Conservation (phyloP, 2,797 vertebrate genomes). For the Schizopygopsis malacanthus region DNA sequence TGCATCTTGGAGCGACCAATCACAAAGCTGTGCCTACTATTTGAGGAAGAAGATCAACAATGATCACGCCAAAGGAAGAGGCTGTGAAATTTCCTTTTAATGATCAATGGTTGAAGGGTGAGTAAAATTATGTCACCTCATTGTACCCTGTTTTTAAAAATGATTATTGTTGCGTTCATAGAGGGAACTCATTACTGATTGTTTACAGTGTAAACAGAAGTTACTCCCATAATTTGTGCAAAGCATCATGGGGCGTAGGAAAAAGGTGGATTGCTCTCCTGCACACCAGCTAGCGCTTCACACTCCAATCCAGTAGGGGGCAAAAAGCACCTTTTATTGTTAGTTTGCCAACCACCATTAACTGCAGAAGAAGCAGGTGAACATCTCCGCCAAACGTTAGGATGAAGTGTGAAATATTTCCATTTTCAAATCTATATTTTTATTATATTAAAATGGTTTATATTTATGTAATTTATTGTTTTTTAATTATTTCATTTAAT, state of each 20-base stretch:
- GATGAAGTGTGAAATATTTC: not conserved
- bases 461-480: too few species aligned
- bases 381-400: not conserved
- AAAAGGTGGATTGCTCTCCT: not conserved
- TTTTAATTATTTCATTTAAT: not conserved
- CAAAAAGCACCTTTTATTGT: not conserved
- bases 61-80: not conserved
- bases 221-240: not conserved
- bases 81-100: too few species aligned
- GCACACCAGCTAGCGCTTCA: not conserved
- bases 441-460: too few species aligned
- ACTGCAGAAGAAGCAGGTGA: not conserved
- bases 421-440: not conserved
- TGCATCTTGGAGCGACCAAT: not conserved
- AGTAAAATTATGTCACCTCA: too few species aligned
- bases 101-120: too few species aligned
- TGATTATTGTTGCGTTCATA: not conserved
- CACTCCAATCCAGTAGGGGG: constrained; percentile 5
- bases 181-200: not conserved
- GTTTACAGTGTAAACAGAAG: not conserved
- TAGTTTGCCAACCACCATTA: constrained; percentile 1
- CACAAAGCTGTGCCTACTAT: not conserved
- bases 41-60: not conserved
- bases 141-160: too few species aligned
- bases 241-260: not conserved